phyloP scores from a whole-genome alignment of 2,888 invertebrate genomes.

The Caenorhabditis imperialis region DNA sequence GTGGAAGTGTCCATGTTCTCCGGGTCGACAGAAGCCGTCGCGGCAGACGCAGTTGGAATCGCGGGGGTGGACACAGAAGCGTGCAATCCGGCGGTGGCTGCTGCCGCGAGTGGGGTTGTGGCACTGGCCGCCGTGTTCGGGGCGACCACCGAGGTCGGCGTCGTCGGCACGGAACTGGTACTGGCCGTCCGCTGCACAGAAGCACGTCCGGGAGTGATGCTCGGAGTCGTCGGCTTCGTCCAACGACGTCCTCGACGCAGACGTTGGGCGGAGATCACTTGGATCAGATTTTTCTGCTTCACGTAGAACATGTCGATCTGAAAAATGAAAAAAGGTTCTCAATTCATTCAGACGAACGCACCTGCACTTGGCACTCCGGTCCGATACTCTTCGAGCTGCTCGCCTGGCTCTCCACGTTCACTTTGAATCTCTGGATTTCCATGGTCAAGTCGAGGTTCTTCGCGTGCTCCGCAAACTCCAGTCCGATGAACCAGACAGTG shows the following conservation, averaged over 20 bases:
- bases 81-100: too few relatives aligned
- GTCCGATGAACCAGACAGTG: slow-evolving; percentile 97
- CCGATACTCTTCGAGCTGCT: slow-evolving; percentile 32
- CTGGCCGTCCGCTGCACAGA: slow-evolving; percentile 9
- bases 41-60: neutral
- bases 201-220: neutral
- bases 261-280: slow-evolving; percentile 49
- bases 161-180: slow-evolving; percentile 31
- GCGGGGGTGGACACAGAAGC: neutral
- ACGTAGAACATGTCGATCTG: slow-evolving; percentile 66
- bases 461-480: slow-evolving; percentile 89
- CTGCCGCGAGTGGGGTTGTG: too few relatives aligned
- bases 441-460: slow-evolving; percentile 91
- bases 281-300: slow-evolving; percentile 57
- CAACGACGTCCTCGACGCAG: slow-evolving; percentile 40
- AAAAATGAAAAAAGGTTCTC: neutral
- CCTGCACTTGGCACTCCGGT: slow-evolving; percentile 27
- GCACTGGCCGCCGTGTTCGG: slow-evolving; percentile 5
- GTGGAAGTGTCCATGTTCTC: slow-evolving; percentile 19
- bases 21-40: neutral
- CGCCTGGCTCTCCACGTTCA: slow-evolving; percentile 35
- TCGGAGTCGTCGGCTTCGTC: slow-evolving; percentile 10
- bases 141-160: slow-evolving; percentile 13
- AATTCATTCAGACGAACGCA: neutral
- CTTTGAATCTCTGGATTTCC: slow-evolving; percentile 83